Evolutionary conservation across 1,140 invertebrate species (phyloP).

Genomic region (Atta colombica): DNA sequence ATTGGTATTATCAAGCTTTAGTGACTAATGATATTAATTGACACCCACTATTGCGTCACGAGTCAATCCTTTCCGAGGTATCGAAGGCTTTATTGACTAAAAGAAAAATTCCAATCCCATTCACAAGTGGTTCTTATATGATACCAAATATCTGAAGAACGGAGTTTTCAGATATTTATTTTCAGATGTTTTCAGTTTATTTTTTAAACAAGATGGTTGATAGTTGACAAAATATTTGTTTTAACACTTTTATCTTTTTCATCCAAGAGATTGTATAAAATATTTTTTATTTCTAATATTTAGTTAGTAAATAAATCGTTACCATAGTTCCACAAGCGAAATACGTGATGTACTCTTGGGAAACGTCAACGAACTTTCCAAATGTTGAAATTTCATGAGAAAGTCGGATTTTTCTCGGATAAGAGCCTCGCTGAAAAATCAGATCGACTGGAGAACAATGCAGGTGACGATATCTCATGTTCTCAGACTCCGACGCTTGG

Average conservation of each 20-base stretch:
- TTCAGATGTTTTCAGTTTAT: neutral
- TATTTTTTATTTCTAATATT: constrained; percentile 13
- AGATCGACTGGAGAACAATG: constrained; percentile 51
- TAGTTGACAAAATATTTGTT: neutral
- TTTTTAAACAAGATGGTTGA: neutral
- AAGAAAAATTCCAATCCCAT: neutral
- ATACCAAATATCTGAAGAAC: neutral
- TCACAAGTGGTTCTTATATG: neutral
- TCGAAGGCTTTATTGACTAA: neutral
- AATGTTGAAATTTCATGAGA: constrained; percentile 9
- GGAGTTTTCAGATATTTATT: neutral
- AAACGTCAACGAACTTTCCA: constrained; percentile 9
- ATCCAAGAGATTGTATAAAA: neutral
- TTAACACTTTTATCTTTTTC: neutral
- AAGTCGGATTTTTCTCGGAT: constrained; percentile 28
- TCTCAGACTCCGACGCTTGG: constrained; percentile 49
- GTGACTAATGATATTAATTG: constrained; percentile 75
- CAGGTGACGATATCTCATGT: constrained; percentile 45
- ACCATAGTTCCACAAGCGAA: neutral
- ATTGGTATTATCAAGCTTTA: constrained; percentile 78
- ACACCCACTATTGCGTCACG: constrained; percentile 58
- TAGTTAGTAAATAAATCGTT: constrained; percentile 15
- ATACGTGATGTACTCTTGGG: neutral
- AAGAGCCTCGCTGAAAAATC: constrained; percentile 34
- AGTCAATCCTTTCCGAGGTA: constrained; percentile 34